Conservation (phyloP, 2,888 invertebrate species). For the Opisthograptis luteolata region DNA sequence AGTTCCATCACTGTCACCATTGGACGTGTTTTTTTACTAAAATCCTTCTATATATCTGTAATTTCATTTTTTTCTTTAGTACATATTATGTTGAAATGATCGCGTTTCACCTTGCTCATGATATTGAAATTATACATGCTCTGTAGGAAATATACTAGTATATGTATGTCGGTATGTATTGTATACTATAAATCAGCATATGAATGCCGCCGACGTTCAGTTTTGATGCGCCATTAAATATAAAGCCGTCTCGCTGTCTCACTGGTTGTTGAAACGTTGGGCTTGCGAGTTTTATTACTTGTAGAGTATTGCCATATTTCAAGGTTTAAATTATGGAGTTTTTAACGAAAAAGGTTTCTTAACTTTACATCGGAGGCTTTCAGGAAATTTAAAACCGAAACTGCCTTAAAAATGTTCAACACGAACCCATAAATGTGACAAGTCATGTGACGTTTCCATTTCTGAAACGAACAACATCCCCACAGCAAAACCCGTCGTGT, state of each 20-base stretch:
- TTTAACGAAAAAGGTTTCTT: background rate
- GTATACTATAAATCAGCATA: slow-evolving; percentile 32
- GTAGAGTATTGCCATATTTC: slow-evolving; percentile 3
- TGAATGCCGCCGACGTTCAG: slow-evolving; percentile 22
- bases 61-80: background rate
- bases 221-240: slow-evolving; percentile 40
- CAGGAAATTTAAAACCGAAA: no score
- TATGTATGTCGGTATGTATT: background rate
- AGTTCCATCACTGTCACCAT: no score
- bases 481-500: background rate
- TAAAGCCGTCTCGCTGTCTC: slow-evolving; percentile 31
- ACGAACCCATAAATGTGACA: no score
- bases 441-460: no score
- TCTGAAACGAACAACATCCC: no score
- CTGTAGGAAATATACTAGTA: background rate
- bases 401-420: no score
- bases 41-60: no score
- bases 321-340: slow-evolving; percentile 1
- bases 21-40: no score
- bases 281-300: slow-evolving; percentile 8
- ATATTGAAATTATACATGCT: background rate
- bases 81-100: background rate
- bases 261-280: slow-evolving; percentile 17
- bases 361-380: no score
- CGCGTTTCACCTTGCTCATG: background rate